A percentile compares a stretch with the other conserved stretches of the same genome.
Conservation (phyloP, 2,888 invertebrate species). For the Leptothorax acervorum region DNA sequence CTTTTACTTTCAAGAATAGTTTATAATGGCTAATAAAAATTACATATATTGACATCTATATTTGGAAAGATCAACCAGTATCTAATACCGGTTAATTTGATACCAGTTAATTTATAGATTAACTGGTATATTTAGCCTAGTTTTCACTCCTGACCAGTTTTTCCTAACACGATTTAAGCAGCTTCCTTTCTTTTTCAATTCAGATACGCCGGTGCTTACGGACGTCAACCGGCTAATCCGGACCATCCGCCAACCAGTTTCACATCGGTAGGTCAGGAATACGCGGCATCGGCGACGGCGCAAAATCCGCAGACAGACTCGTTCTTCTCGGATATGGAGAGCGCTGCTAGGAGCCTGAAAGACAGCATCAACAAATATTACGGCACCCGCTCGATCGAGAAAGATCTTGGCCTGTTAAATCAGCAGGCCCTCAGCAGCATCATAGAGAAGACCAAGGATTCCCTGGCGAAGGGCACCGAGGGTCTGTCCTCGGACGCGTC, state of each 20-base stretch:
- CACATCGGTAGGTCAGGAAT: slow-evolving; percentile 46
- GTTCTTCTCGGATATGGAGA: slow-evolving; percentile 54
- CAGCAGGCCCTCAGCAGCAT: slow-evolving; percentile 25
- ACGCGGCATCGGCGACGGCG: slow-evolving; percentile 26
- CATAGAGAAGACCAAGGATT: slow-evolving; percentile 39
- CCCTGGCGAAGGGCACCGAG: background rate
- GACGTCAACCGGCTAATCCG: slow-evolving; percentile 21
- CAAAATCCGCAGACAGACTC: slow-evolving; percentile 17
- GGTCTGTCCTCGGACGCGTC: background rate
- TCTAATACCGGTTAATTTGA: no score
- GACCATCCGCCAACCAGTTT: slow-evolving; percentile 51
- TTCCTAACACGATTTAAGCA: slow-evolving; percentile 1
- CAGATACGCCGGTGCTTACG: slow-evolving; percentile 35
- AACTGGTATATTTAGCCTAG: background rate
- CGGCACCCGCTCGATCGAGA: slow-evolving; percentile 64
- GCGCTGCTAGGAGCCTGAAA: slow-evolving; percentile 20
- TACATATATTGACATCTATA: background rate
- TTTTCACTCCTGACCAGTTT: background rate
- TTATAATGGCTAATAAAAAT: background rate
- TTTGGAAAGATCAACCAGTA: background rate
- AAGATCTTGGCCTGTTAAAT: slow-evolving; percentile 51
- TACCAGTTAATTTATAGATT: no score
- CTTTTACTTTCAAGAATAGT: slow-evolving; percentile 4
- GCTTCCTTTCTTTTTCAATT: background rate
- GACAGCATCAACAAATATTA: slow-evolving; percentile 60